Base-by-base conservation (phyloP, 2,888 invertebrate genomes). In the Malachius bipustulatus region DNA sequence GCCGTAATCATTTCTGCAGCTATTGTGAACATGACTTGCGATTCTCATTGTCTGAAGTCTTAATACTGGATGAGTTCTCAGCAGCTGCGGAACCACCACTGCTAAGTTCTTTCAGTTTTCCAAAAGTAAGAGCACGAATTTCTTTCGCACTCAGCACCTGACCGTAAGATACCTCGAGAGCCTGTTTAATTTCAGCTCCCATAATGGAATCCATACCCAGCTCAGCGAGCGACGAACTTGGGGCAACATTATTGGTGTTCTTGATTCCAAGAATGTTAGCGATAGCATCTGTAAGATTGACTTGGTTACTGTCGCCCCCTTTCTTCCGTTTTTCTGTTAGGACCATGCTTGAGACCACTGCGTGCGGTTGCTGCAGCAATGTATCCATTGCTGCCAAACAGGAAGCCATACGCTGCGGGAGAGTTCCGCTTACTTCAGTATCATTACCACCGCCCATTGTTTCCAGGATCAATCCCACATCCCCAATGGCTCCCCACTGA, bases 401-500 rank as follows among this genome's bases (percentile, higher is more conserved):
- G 14, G 91, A 94, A n/a, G 77, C 65, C 70, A 98, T 89, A 49
- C 91, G 76, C 65, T 98, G 97, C 9, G 97, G 97, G 48, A 94
- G 62, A 4, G 97, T 97, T 44, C 97, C 97, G 40, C 93, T 91
- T 46, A 97, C 82, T 49, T 88, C 88, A 0, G 83, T 80, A 33
- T 90, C 87, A 62, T 91, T 93, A 46, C 73, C 78, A n/a, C n/a
- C n/a, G 30, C 89, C 85, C 75, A 93, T 82, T 30, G 79, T 82
- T 52, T 93, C 90, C 54, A 87, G 65, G 40, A 97, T 75, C 37
- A 97, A 72, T 34, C 97, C 97, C 27, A 94, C 94, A 61, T 98
- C 97, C 38, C 94, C 97, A 54, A 98, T 87, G 40, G 96, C 97
- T 47, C 98, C 98, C 97, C 97, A 98, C 64, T 98, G 97, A 51